phyloP scores from a whole-genome alignment of 2,113 vertebrate species.

The Crotalus helleri region DNA sequence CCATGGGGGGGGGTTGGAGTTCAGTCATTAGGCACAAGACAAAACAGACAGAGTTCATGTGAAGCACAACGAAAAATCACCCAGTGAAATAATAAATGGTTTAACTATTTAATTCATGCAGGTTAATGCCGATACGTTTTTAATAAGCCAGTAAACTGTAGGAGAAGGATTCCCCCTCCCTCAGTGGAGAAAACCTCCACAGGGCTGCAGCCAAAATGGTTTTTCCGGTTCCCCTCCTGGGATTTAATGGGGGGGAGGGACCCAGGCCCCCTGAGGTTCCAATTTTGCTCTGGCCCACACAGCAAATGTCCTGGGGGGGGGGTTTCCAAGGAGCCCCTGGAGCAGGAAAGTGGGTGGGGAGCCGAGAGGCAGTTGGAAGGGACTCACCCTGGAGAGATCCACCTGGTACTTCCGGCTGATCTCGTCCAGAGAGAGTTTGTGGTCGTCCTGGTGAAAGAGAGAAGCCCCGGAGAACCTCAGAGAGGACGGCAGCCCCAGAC shows the following conservation, averaged over 20 bases:
- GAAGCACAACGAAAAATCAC: background rate
- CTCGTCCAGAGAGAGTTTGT: conserved; percentile 83
- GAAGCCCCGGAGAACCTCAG: background rate
- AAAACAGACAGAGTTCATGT: background rate
- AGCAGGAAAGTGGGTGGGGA: accelerated
- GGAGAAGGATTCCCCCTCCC: background rate
- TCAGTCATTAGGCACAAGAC: background rate
- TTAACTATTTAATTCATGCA: background rate
- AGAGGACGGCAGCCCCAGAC: background rate
- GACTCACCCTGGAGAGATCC: conserved; percentile 78
- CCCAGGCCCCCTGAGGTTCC: background rate
- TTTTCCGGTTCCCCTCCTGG: background rate
- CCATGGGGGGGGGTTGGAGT: background rate
- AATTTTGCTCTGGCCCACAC: background rate
- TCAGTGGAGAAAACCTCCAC: no score
- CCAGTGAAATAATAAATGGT: background rate
- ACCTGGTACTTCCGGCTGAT: conserved; percentile 83
- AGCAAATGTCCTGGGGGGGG: accelerated
- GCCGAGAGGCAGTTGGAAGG: accelerated
- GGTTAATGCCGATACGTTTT: accelerated
- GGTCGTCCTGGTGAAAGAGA: conserved; percentile 78
- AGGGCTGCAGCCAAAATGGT: background rate
- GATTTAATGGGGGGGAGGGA: background rate
- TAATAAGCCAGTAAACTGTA: background rate
- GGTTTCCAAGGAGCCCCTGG: accelerated